Base-by-base conservation (phyloP, 2,888 invertebrate genomes). In the Nomada lathburiana region DNA sequence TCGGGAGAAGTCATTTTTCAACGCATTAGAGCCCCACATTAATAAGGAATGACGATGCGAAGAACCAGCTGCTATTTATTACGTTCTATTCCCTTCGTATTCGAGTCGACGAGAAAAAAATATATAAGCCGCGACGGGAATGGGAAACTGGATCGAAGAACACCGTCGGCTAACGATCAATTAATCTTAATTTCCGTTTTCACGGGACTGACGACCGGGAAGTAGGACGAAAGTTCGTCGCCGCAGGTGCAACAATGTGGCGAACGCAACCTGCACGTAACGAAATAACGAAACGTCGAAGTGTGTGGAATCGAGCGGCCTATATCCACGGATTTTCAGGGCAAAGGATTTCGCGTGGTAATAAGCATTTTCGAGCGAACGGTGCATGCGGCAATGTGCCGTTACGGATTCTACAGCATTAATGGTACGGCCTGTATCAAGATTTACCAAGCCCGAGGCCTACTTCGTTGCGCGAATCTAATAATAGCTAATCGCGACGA, bases 341-440 rank as follows among this genome's bases (percentile, higher is more conserved):
- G 69, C 62, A 42, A 77, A 86, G 73, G 70, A 82, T 77, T 82
- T 87, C 79, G 76, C 78, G 81, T 76, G 80, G 67, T 86, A 79
- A 80, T 55, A 76, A 70, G 72, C 84, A 85, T 86, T 36, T 36
- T 85, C 73, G 75, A 26, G 59, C 69, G 47, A 72, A n/a, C 68
- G 53, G 72, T 60, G 84, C 84, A 85, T 60, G 87, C 64, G 57
- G 60, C 67, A 84, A 80, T 86, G 81, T 79, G 55, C 70, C 71
- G 72, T 60, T 59, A 72, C 71, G 72, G 63, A 76, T 64, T 74
- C 77, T 64, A 53, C 63, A 76, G 77, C 65, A 86, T 88, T 88
- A 82, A 67, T 60, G 80, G 82, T 76, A 80, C 55, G 64, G 71
- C 55, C 64, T 75, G 64, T 79, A 84, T 85, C 79, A 88, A 85